Evolutionary conservation across 2,797 vertebrate genomes (phyloP).

Genomic region (Aplochiton taeniatus): DNA sequence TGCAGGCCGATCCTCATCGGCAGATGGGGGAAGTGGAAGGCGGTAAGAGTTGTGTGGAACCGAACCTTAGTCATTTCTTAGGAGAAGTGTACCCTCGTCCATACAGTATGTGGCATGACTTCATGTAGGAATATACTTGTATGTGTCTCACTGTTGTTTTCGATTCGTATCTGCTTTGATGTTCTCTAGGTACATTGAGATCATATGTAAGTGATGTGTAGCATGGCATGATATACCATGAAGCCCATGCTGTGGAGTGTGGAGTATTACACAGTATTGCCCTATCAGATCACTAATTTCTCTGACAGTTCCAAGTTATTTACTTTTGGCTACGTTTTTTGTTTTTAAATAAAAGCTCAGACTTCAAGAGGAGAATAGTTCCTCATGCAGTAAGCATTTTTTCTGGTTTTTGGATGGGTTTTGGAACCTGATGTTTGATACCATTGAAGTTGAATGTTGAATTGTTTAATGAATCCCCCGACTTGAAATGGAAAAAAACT

Average conservation of each 20-base stretch:
- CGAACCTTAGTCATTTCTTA: constrained; percentile 22
- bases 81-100: constrained; percentile 23
- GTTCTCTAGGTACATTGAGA: constrained; percentile 33
- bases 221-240: constrained; percentile 30
- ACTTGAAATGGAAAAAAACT: not conserved
- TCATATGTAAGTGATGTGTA: constrained; percentile 28
- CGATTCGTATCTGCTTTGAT: constrained; percentile 36
- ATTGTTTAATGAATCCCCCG: not conserved
- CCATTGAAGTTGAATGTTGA: not conserved
- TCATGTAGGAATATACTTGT: constrained; percentile 53
- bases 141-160: constrained; percentile 43
- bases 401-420: not conserved
- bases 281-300: constrained; percentile 15
- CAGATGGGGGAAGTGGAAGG: not conserved
- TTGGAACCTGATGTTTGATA: not conserved
- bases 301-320: too few species aligned
- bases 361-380: not conserved
- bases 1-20: not conserved
- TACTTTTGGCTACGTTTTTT: too few species aligned
- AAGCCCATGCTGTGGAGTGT: constrained; percentile 36
- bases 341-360: too few species aligned
- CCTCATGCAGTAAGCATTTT: not conserved
- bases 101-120: constrained; percentile 52
- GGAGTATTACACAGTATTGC: constrained; percentile 37
- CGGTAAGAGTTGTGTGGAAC: constrained; percentile 7